Evolutionary conservation across 2,113 vertebrate genomes (phyloP), one percentile per base, ranked within the genome.

Genomic region (Emydocephalus ijimae): DNA sequence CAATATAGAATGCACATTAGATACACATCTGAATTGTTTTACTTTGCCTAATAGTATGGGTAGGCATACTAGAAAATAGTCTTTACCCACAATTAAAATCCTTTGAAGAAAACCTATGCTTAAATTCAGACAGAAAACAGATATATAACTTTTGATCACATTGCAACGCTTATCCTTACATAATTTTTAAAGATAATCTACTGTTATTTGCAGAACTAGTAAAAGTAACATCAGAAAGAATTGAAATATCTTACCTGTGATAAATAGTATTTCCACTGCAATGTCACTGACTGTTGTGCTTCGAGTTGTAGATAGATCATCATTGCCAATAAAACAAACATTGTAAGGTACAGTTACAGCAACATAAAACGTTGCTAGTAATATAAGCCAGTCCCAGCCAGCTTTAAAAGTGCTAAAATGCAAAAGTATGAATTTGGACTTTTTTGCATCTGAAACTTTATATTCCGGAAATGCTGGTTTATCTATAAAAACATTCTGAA

Each of bases 341-440:
- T 99, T 99, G 97, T 99, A 99, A 93, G 99, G 99, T 95, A 99
- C 99, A 20, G 99, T 99, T 96, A 99, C 98, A 34, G 99, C 99
- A 85, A 99, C 99, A 97, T 99, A 99, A 97, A 99, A 99, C 57
- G 99, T 99, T 87, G 99, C 99, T 89, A 99, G 95, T 90, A 99
- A 97, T 96, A 99, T 99, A 94, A 99, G 97, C 99, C 99, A 99
- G 96, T 99, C 99, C 99, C 99, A 99, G 93, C 98, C 99, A 23
- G 99, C 99, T 98, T 99, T 99, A 94, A 99, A 99, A 93, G 98
- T 98, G 98, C 99, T 99, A 98, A 99, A 99, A 98, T 99, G 99
- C 93, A 99, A 98, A 94, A 99, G 95, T 97, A 99, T 99, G 97
- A 99, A 99, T 95, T 98, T 99, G 92, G 99, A 99, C 95, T 99